phyloP scores from a whole-genome alignment of 2,113 vertebrate genomes.

The Microcebus ravelobensis region DNA sequence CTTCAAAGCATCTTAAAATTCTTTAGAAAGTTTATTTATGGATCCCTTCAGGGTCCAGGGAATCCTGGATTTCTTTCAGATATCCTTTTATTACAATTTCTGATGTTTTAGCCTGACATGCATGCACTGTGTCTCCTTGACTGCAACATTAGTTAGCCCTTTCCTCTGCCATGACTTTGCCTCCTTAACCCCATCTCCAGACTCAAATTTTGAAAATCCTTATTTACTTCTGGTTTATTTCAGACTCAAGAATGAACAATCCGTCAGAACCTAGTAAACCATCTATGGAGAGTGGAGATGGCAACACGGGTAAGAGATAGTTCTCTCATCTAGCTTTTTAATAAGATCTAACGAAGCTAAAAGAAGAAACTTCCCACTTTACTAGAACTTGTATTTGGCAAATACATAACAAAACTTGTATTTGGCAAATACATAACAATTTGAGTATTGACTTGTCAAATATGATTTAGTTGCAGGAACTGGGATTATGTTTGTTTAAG shows the following conservation, averaged over 20 bases:
- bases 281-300: slow-evolving; percentile 95
- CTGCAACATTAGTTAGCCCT: background rate
- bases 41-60: background rate
- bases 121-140: background rate
- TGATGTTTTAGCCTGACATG: background rate
- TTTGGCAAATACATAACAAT: background rate
- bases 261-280: slow-evolving; percentile 97
- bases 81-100: background rate
- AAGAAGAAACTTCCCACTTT: background rate
- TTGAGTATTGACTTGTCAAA: background rate
- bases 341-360: background rate
- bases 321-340: background rate
- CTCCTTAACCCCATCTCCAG: background rate
- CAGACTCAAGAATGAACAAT: slow-evolving; percentile 99
- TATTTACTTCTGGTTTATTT: slow-evolving; percentile 81
- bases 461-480: background rate
- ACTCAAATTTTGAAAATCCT: background rate
- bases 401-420: background rate
- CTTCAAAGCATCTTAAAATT: slow-evolving; percentile 1
- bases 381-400: background rate
- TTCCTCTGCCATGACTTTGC: background rate
- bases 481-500: background rate
- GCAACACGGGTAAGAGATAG: slow-evolving; percentile 91
- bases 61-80: slow-evolving; percentile 11
- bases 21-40: slow-evolving; percentile 5